phyloP scores from a whole-genome alignment of 2,797 vertebrate species.

The Petrocephalus sullivani region DNA sequence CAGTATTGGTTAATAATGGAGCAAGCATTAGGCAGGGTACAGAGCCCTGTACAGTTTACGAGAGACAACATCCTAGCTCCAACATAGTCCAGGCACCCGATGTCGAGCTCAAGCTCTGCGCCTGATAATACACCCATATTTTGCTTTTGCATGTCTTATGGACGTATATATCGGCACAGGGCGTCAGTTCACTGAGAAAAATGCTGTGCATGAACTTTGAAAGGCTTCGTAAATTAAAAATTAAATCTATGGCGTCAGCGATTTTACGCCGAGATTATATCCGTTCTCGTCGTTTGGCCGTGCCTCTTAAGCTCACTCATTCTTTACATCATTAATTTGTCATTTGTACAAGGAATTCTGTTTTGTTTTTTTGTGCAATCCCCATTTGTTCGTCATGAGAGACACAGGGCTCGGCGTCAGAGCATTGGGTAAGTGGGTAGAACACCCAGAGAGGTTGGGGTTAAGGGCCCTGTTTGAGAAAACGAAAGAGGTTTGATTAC shows the following conservation, averaged over 20 bases:
- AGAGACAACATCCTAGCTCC: neutral
- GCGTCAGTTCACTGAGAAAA: neutral
- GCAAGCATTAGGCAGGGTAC: neutral
- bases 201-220: neutral
- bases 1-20: constrained; percentile 22
- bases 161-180: neutral
- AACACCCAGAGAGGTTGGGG: neutral
- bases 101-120: neutral
- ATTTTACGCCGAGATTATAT: neutral
- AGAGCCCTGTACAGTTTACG: neutral
- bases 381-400: neutral
- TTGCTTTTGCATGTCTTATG: neutral
- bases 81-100: neutral
- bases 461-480: neutral
- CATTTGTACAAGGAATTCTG: neutral
- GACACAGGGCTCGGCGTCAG: neutral
- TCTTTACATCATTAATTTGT: neutral
- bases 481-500: neutral
- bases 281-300: neutral
- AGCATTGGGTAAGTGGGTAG: neutral
- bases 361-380: too few species aligned
- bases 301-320: neutral
- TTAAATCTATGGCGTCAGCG: neutral
- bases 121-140: neutral
- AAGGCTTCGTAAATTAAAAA: neutral